Conservation (phyloP, 2,113 vertebrate species). For the Brachyistius frenatus region DNA sequence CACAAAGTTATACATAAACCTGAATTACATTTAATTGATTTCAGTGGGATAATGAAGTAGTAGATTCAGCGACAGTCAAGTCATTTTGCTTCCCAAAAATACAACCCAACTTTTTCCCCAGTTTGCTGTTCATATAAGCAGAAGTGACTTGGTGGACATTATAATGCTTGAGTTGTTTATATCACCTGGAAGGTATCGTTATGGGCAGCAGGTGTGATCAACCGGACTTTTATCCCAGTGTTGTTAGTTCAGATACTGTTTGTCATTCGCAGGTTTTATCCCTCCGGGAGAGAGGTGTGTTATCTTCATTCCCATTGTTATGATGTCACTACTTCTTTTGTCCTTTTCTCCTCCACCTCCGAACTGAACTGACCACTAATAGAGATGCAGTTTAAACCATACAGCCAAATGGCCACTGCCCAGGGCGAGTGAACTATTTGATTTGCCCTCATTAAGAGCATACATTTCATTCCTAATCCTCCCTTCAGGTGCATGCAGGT, state of each 20-base stretch:
- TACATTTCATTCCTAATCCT: background rate
- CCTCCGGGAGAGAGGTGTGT: slow-evolving; percentile 13
- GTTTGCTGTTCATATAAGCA: background rate
- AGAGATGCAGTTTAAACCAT: background rate
- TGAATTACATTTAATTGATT: too few relatives aligned
- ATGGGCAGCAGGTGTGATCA: slow-evolving; percentile 13
- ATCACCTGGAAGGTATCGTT: slow-evolving; percentile 10
- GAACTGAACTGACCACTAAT: background rate
- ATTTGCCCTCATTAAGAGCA: background rate
- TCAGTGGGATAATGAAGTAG: too few relatives aligned
- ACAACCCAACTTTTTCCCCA: background rate
- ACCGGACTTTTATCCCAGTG: slow-evolving; percentile 12
- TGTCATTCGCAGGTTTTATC: slow-evolving; percentile 35
- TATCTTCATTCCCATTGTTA: slow-evolving; percentile 2
- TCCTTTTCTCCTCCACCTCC: background rate
- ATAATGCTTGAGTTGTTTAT: slow-evolving; percentile 15
- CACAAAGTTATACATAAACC: too few relatives aligned
- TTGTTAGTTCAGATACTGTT: slow-evolving; percentile 11
- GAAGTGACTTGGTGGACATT: background rate
- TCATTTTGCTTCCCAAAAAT: too few relatives aligned
- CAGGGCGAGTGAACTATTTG: background rate
- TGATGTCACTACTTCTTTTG: background rate
- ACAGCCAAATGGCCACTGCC: background rate
- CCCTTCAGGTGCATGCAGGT: background rate
- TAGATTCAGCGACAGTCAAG: too few relatives aligned